phyloP scores from a whole-genome alignment of 2,113 vertebrate species.

The Tor tambroides region DNA sequence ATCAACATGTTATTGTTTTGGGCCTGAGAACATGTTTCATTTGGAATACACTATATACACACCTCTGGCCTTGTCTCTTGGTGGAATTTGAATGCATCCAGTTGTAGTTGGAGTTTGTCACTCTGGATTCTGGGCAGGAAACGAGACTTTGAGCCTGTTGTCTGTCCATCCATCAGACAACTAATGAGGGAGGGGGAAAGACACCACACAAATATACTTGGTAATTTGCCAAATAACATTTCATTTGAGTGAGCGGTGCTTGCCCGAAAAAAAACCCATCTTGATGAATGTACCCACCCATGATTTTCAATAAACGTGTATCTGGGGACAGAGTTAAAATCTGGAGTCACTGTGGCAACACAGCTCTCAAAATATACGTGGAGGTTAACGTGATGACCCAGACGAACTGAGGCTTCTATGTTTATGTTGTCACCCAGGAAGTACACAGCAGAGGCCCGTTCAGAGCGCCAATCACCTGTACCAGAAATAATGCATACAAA shows the following conservation, averaged over 20 bases:
- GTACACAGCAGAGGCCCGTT: constrained; percentile 65
- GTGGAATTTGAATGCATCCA: constrained; percentile 73
- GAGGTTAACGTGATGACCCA: constrained; percentile 68
- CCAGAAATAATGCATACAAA: not conserved
- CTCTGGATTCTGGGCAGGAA: constrained; percentile 64
- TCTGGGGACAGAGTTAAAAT: constrained; percentile 58
- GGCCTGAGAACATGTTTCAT: not conserved
- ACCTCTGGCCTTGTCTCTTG: constrained; percentile 45
- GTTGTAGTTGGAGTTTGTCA: constrained; percentile 66
- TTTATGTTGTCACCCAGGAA: constrained; percentile 68
- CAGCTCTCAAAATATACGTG: constrained; percentile 72
- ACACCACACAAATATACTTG: not conserved
- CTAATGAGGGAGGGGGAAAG: constrained; percentile 49
- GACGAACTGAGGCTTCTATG: constrained; percentile 66
- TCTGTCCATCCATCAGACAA: constrained; percentile 69
- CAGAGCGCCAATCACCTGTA: constrained; percentile 69
- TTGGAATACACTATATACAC: not conserved
- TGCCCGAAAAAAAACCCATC: not conserved
- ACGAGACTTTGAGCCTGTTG: constrained; percentile 65
- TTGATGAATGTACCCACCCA: constrained; percentile 63
- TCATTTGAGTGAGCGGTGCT: not conserved
- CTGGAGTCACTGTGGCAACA: constrained; percentile 63
- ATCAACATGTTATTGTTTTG: constrained; percentile 1
- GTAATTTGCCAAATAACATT: not conserved
- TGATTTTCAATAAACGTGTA: constrained; percentile 72